These are phyloP conservation scores for Zaprionus lineosus DNA, from an alignment of 2,888 invertebrate species.

Conservation along the genomic window DNA sequence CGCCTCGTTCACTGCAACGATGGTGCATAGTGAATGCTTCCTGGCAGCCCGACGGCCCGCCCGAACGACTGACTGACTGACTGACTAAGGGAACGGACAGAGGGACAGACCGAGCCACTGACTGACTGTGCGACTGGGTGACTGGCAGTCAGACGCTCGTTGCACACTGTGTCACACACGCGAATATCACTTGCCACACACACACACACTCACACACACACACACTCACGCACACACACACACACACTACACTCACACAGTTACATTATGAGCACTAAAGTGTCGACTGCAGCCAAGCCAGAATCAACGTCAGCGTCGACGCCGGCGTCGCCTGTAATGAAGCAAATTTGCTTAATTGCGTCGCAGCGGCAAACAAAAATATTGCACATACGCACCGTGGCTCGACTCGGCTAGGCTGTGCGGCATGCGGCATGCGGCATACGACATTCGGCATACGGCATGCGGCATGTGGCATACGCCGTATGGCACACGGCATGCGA, in stretches of 20 bases:
- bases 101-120: too few species aligned
- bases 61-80: too few species aligned
- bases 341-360: conserved; percentile 67
- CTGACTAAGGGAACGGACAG: too few species aligned
- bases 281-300: conserved; percentile 25
- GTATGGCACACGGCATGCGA: too few species aligned
- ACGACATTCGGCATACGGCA: too few species aligned
- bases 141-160: conserved; percentile 39
- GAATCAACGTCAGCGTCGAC: conserved; percentile 20
- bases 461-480: conserved; percentile 1
- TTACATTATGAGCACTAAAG: conserved; percentile 17
- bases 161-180: conserved; percentile 41
- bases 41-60: conserved; percentile 46
- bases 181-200: not conserved
- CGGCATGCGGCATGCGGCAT: conserved; percentile 1
- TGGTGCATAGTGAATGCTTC: conserved; percentile 50
- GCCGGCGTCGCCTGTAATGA: conserved; percentile 50
- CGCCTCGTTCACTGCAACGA: conserved; percentile 11
- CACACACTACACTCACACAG: conserved; percentile 1
- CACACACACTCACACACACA: not conserved
- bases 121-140: too few species aligned
- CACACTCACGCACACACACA: not conserved
- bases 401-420: too few species aligned
- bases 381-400: conserved; percentile 57
- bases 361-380: conserved; percentile 58